Evolutionary conservation across 2,113 vertebrate species (phyloP).

Genomic region (Neolamprologus devosi): DNA sequence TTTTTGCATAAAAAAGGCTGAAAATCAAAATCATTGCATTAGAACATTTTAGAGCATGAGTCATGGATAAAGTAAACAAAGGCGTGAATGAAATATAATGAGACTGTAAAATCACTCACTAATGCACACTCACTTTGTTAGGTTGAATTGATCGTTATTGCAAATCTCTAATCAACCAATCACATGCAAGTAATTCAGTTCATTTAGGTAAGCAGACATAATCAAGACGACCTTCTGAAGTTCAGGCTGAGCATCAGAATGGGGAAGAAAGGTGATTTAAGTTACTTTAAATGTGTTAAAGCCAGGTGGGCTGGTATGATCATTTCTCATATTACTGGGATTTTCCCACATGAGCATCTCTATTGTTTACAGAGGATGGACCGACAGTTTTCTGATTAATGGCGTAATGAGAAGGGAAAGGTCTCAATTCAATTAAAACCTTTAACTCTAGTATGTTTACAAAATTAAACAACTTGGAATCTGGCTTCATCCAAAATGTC

Average conservation of each 20-base stretch:
- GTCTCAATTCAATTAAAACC: not conserved
- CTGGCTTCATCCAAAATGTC: not conserved
- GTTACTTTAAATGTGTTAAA: not conserved
- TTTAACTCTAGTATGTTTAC: not conserved
- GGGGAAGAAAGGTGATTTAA: not conserved
- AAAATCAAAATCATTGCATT: not conserved
- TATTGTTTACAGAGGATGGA: not conserved
- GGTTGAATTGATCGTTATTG: fast-evolving
- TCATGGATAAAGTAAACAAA: not conserved
- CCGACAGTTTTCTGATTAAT: not conserved
- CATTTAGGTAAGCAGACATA: not conserved
- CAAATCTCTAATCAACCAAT: not conserved
- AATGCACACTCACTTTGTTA: not conserved
- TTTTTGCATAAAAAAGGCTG: not conserved
- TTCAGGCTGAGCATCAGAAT: not conserved
- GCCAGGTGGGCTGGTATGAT: not conserved
- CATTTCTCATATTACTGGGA: not conserved
- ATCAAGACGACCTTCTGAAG: not conserved
- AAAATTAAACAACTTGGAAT: not conserved
- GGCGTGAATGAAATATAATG: not conserved
- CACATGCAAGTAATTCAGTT: not conserved
- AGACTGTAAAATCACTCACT: not conserved
- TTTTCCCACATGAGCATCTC: not conserved
- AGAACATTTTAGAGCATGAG: not conserved
- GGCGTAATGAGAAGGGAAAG: not conserved